These are phyloP conservation scores for Metopia argyrocephala DNA, from an alignment of 2,888 invertebrate genomes.

Conservation along the genomic window DNA sequence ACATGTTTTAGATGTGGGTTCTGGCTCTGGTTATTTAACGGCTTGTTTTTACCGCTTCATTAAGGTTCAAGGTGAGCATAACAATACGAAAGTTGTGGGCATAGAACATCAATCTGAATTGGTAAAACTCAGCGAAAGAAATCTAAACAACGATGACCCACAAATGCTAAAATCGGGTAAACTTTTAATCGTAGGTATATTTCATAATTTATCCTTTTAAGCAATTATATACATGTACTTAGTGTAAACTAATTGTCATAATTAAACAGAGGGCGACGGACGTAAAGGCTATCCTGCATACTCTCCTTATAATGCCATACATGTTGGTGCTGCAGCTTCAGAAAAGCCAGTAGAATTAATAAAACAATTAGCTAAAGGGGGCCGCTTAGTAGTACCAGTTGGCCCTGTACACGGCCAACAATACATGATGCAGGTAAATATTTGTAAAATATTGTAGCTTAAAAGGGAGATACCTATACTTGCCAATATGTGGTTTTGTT, in stretches of 20 bases:
- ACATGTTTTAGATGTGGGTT: slow-evolving; percentile 93
- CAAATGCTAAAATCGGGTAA: slow-evolving; percentile 84
- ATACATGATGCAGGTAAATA: slow-evolving; percentile 85
- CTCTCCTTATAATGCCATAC: slow-evolving; percentile 95
- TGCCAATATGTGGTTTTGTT: neutral
- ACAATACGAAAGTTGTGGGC: slow-evolving; percentile 84
- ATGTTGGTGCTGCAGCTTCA: slow-evolving; percentile 94
- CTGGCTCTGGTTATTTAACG: slow-evolving; percentile 95
- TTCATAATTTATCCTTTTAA: no score
- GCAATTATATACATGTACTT: no score
- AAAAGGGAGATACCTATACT: neutral
- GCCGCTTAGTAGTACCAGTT: slow-evolving; percentile 93
- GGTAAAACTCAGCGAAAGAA: slow-evolving; percentile 85
- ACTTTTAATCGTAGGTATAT: slow-evolving; percentile 85
- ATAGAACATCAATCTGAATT: slow-evolving; percentile 94
- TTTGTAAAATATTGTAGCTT: neutral
- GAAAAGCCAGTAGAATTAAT: slow-evolving; percentile 85
- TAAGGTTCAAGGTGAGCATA: slow-evolving; percentile 78
- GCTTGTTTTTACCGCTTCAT: slow-evolving; percentile 95
- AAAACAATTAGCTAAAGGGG: slow-evolving; percentile 81
- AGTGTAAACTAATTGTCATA: no score
- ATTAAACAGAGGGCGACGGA: slow-evolving; percentile 89
- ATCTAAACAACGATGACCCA: slow-evolving; percentile 88
- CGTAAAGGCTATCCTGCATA: slow-evolving; percentile 86
- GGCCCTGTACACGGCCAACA: slow-evolving; percentile 92